Conservation (phyloP, 2,888 invertebrate genomes). For the Drosophila subsilvestris region DNA sequence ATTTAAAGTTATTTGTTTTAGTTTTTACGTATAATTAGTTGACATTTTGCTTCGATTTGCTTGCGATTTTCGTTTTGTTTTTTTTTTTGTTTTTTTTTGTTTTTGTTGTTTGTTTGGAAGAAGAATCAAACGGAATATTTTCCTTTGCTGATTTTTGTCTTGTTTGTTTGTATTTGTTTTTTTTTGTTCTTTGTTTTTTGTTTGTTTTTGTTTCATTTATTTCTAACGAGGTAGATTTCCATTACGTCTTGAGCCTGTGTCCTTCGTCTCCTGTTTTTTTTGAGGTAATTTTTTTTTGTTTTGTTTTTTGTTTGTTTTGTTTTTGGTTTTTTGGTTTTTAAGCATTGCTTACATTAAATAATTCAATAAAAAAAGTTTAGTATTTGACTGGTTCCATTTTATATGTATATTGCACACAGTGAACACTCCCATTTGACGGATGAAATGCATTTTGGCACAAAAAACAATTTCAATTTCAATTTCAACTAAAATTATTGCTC, state of each 20-base stretch:
- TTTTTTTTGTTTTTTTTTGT: conserved; percentile 8
- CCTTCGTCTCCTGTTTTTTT: conserved; percentile 41
- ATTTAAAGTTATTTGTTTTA: conserved; percentile 75
- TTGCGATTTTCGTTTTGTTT: conserved; percentile 8
- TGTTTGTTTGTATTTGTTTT: conserved; percentile 11
- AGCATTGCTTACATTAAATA: conserved; percentile 33
- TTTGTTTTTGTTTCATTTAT: conserved; percentile 38
- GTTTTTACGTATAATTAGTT: conserved; percentile 71
- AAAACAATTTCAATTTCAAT: conserved; percentile 43
- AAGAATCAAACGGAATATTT: conserved; percentile 15
- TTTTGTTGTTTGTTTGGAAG: conserved; percentile 15
- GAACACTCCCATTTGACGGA: conserved; percentile 35
- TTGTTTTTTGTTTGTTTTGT: neutral
- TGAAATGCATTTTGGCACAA: conserved; percentile 29
- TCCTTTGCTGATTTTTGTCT: conserved; percentile 7
- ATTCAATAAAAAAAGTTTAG: conserved; percentile 23
- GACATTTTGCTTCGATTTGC: conserved; percentile 49
- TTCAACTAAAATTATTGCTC: conserved; percentile 77
- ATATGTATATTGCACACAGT: conserved; percentile 63
- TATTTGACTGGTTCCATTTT: conserved; percentile 21
- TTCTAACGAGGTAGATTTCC: conserved; percentile 72
- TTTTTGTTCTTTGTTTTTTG: conserved; percentile 14
- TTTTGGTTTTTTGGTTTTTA: conserved; percentile 10
- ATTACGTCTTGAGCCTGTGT: conserved; percentile 37
- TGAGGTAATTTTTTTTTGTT: conserved; percentile 24